Evolutionary conservation across 1,140 invertebrate genomes (phyloP), one percentile per base, ranked within the genome.

Genomic region (Diorhabda carinulata): DNA sequence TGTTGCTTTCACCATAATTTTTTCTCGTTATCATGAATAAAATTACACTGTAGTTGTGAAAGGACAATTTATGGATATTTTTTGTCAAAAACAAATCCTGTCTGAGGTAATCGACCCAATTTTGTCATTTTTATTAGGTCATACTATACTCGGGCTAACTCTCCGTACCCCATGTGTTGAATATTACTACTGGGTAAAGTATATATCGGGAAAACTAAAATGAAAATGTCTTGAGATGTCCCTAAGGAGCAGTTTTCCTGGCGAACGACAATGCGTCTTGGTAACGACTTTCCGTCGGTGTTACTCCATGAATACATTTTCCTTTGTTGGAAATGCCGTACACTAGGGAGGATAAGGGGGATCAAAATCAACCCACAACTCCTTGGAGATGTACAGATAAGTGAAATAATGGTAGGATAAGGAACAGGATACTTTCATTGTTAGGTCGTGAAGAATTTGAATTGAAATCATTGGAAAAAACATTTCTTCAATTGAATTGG

Each of bases 221-320:
- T 78, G 77, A 78, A 78, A 78, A 77, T 73, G 76, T 76, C 76
- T 75, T 73, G 73, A 78, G 70, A 73, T 72, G 69, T 68, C 78
- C 76, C 78, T n/a, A 57, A 75, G 73, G 78, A 61, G 64, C 67
- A 69, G 70, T 78, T 78, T 73, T 64, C 68, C 70, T 61, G 70
- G 70, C 67, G 74, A 78, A 78, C 72, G 76, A 78, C 77, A 78
- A 78, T 78, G 76, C 76, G 77, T 77, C 77, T 78, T 77, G 70
- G 72, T 70, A 78, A 78, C 72, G 78, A 77, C 76, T 78, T 78
- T 72, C 76, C 74, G 76, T 74, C 76, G 75, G 73, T 74, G 72
- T 76, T 73, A 77, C 71, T 74, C 74, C 72, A 78, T 78, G 78
- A 78, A 78, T 78, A 78, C 74, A 78, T 78, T 78, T 74, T 72